These are phyloP conservation scores for Achroia grisella DNA, from an alignment of 1,140 invertebrate species.

Conservation along the genomic window DNA sequence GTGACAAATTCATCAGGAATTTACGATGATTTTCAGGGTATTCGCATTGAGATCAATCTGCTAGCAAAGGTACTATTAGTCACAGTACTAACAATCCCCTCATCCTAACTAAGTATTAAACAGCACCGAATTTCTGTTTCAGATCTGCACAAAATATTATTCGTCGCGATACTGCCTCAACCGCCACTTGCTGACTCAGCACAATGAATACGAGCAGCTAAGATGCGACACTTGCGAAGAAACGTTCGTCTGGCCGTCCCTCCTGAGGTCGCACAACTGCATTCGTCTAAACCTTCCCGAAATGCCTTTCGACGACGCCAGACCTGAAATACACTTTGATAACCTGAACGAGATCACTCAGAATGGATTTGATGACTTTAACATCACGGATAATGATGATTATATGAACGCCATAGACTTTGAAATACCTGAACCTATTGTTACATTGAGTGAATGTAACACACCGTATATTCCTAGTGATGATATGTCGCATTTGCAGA, in stretches of 20 bases:
- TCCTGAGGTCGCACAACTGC: slow-evolving; percentile 40
- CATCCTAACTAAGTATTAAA: too few species aligned
- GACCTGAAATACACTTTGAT: slow-evolving; percentile 42
- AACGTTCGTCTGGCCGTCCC: slow-evolving; percentile 39
- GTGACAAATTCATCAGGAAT: too few species aligned
- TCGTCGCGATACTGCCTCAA: slow-evolving; percentile 38
- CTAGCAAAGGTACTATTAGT: too few species aligned
- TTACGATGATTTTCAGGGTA: too few species aligned
- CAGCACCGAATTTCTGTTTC: slow-evolving; percentile 11
- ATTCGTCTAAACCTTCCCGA: slow-evolving; percentile 35
- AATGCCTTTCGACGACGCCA: slow-evolving; percentile 40
- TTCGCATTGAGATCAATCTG: too few species aligned
- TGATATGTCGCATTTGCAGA: slow-evolving; percentile 10
- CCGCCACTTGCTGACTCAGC: slow-evolving; percentile 31
- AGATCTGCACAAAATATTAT: slow-evolving; percentile 46
- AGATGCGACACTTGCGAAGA: slow-evolving; percentile 45
- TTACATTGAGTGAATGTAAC: slow-evolving; percentile 33
- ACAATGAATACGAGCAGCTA: slow-evolving; percentile 18
- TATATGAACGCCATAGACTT: slow-evolving; percentile 41
- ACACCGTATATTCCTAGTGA: slow-evolving; percentile 9
- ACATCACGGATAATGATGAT: slow-evolving; percentile 26
- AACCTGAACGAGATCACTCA: slow-evolving; percentile 18
- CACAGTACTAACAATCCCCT: too few species aligned
- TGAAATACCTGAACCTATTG: slow-evolving; percentile 47
- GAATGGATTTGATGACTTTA: slow-evolving; percentile 28